phyloP scores from a whole-genome alignment of 2,888 invertebrate genomes.

The Schizotus pectinicornis region DNA sequence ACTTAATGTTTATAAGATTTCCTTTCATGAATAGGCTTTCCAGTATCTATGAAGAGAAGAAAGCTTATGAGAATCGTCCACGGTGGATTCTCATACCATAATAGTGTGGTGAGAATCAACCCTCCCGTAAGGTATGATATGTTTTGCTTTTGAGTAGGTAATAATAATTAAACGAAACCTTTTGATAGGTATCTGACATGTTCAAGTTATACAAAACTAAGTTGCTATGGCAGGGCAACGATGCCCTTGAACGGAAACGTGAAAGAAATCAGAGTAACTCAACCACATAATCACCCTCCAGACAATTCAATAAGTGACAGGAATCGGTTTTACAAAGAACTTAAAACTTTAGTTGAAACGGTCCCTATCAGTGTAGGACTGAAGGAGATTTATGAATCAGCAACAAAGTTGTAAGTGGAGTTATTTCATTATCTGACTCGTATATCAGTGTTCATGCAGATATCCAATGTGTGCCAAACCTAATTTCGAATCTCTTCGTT shows the following conservation, averaged over 20 bases:
- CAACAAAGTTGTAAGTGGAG: conserved; percentile 12
- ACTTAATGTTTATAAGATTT: too few relatives aligned
- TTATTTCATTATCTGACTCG: conserved; percentile 1
- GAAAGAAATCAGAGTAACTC: conserved; percentile 37
- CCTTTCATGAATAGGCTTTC: too few relatives aligned
- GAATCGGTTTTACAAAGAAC: conserved; percentile 23
- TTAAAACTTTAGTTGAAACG: conserved; percentile 6
- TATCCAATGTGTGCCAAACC: conserved; percentile 26
- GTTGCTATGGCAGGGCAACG: conserved; percentile 40
- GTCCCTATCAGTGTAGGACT: background rate
- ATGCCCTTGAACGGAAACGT: conserved; percentile 32
- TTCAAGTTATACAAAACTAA: conserved; percentile 37
- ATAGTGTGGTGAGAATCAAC: conserved; percentile 17
- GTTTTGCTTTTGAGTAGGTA: too few relatives aligned
- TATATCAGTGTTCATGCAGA: conserved; percentile 25
- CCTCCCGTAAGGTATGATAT: conserved; percentile 3
- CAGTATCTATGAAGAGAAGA: conserved; percentile 1
- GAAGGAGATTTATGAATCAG: conserved; percentile 18
- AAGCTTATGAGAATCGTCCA: conserved; percentile 24
- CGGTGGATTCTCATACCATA: conserved; percentile 28
- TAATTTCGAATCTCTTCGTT: conserved; percentile 26
- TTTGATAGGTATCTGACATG: conserved; percentile 42
- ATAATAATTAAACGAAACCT: background rate
- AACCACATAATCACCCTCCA: conserved; percentile 44
- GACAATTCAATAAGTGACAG: conserved; percentile 34